Conservation (phyloP, 2,888 invertebrate species). For the Drosophila rellima region DNA sequence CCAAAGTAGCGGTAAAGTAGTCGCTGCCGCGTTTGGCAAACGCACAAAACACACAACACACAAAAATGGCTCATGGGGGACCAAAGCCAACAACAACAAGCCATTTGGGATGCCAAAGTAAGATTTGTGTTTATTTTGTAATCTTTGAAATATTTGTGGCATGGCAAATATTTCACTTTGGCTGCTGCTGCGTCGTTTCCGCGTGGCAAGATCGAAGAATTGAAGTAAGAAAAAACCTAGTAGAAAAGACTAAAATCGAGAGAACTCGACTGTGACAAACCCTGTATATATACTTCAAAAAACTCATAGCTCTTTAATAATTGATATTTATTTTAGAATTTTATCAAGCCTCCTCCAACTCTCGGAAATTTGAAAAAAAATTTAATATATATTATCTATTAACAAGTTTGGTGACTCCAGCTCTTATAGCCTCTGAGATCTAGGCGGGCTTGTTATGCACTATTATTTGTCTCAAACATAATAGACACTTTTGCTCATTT, state of each 20-base stretch:
- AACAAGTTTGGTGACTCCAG: too few relatives aligned
- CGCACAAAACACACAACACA: constrained; percentile 30
- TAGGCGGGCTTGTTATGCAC: background rate
- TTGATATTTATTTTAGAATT: too few relatives aligned
- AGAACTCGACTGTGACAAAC: background rate
- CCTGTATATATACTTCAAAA: background rate
- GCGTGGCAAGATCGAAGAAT: constrained; percentile 40
- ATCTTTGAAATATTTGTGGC: constrained; percentile 81
- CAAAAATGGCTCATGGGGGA: constrained; percentile 56
- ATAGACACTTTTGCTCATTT: background rate
- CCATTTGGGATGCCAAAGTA: constrained; percentile 41
- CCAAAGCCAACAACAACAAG: constrained; percentile 3
- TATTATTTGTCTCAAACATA: constrained; percentile 1
- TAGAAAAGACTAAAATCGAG: background rate
- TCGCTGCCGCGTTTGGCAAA: constrained; percentile 31
- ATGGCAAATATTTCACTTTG: constrained; percentile 75
- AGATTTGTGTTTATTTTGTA: constrained; percentile 80
- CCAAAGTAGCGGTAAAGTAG: constrained; percentile 58
- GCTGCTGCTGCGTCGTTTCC: constrained; percentile 57
- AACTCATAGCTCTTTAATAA: too few relatives aligned
- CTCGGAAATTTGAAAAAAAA: too few relatives aligned
- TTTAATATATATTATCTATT: too few relatives aligned
- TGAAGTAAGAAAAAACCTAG: constrained; percentile 4
- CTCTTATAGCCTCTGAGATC: too few relatives aligned
- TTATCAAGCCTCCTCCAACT: too few relatives aligned